phyloP scores from a whole-genome alignment of 2,888 invertebrate species.

The Muscina levida region DNA sequence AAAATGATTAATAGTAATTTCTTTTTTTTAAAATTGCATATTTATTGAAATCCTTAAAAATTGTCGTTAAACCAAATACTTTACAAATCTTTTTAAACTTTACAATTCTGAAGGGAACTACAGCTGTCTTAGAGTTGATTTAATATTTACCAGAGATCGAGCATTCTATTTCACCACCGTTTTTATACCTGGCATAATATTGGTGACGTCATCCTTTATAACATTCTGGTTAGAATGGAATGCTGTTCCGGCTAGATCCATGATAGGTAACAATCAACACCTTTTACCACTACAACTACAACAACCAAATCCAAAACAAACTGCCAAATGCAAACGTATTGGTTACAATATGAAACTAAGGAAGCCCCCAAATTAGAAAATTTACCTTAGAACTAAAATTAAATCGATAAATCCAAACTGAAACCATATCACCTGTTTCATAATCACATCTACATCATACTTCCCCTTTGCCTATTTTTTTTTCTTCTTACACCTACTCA shows the following conservation, averaged over 20 bases:
- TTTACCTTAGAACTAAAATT: conserved; percentile 41
- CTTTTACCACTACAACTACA: background rate
- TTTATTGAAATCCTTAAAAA: no score
- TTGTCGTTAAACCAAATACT: conserved; percentile 21
- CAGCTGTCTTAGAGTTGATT: conserved; percentile 96
- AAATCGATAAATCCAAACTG: conserved; percentile 52
- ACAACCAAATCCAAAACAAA: conserved; percentile 56
- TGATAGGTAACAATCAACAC: conserved; percentile 87
- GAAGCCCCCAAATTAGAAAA: no score
- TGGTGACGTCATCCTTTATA: conserved; percentile 97
- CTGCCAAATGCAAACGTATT: conserved; percentile 46
- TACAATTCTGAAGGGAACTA: conserved; percentile 88
- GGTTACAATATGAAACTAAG: conserved; percentile 30
- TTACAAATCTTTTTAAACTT: conserved; percentile 54
- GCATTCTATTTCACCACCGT: conserved; percentile 98
- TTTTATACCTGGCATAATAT: conserved; percentile 97
- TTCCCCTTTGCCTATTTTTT: background rate
- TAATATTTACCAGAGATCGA: conserved; percentile 96
- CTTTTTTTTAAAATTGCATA: no score
- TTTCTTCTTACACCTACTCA: background rate
- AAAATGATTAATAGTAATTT: no score
- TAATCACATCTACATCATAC: conserved; percentile 21
- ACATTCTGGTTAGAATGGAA: conserved; percentile 99
- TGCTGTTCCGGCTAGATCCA: conserved; percentile 96
- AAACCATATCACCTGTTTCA: conserved; percentile 42